Conservation (phyloP, 2,888 invertebrate species). For the Zygaena filipendulae region DNA sequence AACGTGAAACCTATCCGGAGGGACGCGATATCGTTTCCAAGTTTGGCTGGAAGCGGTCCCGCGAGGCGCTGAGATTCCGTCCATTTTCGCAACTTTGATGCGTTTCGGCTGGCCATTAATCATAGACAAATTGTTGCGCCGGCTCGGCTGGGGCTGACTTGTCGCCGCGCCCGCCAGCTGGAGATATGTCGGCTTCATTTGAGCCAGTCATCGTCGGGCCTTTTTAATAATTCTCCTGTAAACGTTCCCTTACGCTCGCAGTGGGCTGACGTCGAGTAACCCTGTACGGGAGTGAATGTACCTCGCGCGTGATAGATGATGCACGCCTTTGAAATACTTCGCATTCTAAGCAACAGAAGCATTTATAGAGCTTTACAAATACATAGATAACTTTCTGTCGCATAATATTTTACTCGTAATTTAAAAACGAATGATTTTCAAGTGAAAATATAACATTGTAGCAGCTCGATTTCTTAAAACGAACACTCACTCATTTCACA, state of each 20-base stretch:
- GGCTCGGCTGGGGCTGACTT: conserved; percentile 16
- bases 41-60: conserved; percentile 42
- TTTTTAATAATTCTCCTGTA: conserved; percentile 28
- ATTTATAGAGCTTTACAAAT: no score
- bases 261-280: conserved; percentile 19
- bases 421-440: no score
- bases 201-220: conserved; percentile 44
- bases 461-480: no score
- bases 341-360: no score
- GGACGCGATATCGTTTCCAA: no score
- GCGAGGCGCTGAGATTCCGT: conserved; percentile 28
- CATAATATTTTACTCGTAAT: no score
- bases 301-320: conserved; percentile 23
- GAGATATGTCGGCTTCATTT: conserved; percentile 38
- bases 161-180: conserved; percentile 13
- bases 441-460: no score
- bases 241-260: conserved; percentile 27
- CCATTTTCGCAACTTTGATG: conserved; percentile 5
- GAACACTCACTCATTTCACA: no score
- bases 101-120: conserved; percentile 28
- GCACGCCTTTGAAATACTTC: no score
- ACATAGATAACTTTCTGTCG: no score
- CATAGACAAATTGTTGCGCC: conserved; percentile 41
- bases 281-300: conserved; percentile 16
- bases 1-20: no score